phyloP scores from a whole-genome alignment of 2,888 invertebrate species.

The Gibbula magus region DNA sequence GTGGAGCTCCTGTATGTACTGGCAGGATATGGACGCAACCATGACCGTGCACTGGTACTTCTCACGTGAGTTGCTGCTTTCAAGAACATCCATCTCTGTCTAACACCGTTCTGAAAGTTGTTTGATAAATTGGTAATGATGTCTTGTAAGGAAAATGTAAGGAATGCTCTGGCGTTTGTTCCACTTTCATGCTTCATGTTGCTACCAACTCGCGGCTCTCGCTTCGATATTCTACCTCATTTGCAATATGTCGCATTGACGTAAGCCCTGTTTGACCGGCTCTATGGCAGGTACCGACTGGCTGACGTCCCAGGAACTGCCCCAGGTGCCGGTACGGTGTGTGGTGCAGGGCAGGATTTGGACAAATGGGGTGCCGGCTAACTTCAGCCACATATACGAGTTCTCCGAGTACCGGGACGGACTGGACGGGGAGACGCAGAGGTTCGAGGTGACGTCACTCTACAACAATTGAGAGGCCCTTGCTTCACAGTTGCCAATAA shows the following conservation, averaged over 20 bases:
- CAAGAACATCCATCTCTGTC: too few relatives aligned
- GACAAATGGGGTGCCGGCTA: slow-evolving; percentile 11
- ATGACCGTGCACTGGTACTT: slow-evolving; percentile 38
- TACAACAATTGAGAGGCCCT: too few relatives aligned
- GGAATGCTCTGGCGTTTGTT: too few relatives aligned
- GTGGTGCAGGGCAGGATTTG: slow-evolving; percentile 44
- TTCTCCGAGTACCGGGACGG: slow-evolving; percentile 44
- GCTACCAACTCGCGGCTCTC: too few relatives aligned
- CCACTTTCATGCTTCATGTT: too few relatives aligned
- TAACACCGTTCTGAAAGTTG: too few relatives aligned
- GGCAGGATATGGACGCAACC: slow-evolving; percentile 30
- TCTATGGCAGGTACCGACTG: slow-evolving; percentile 32
- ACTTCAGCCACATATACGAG: slow-evolving; percentile 57
- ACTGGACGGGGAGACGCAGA: slow-evolving; percentile 12
- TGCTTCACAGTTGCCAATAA: too few relatives aligned
- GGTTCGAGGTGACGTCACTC: slow-evolving; percentile 42
- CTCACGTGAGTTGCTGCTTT: slow-evolving; percentile 21
- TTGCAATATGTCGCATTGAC: too few relatives aligned
- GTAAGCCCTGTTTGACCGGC: too few relatives aligned
- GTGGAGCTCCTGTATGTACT: slow-evolving; percentile 33
- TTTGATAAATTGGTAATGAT: too few relatives aligned
- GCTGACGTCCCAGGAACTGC: slow-evolving; percentile 38
- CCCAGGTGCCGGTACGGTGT: slow-evolving; percentile 49
- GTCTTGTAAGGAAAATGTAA: too few relatives aligned
- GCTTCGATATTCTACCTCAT: too few relatives aligned